Evolutionary conservation across 2,797 vertebrate species (phyloP).

Genomic region (Enteromius viviparus): DNA sequence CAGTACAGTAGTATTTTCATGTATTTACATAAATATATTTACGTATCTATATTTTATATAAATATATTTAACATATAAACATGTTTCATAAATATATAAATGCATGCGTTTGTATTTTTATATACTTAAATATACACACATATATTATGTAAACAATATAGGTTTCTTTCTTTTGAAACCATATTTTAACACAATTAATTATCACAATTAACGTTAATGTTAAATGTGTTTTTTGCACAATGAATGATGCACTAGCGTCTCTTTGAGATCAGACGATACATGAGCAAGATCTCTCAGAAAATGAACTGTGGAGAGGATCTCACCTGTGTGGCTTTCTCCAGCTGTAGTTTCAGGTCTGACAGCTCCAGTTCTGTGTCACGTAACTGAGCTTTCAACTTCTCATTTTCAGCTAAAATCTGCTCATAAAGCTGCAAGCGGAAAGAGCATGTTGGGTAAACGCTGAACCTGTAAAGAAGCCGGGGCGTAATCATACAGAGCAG

Average conservation of each 20-base stretch:
- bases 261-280: neutral
- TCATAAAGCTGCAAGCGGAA: slow-evolving; percentile 88
- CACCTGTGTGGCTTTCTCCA: slow-evolving; percentile 98
- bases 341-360: slow-evolving; percentile 92
- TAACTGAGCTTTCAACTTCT: slow-evolving; percentile 97
- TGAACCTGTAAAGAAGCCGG: neutral
- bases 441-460: slow-evolving; percentile 11
- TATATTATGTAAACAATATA: too few relatives aligned
- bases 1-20: too few relatives aligned
- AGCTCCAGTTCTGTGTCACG: slow-evolving; percentile 95
- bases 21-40: too few relatives aligned
- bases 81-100: too few relatives aligned
- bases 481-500: neutral
- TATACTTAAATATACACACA: too few relatives aligned
- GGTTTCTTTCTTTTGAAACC: too few relatives aligned
- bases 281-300: neutral
- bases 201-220: neutral
- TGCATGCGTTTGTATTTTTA: too few relatives aligned
- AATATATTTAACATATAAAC: too few relatives aligned
- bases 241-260: neutral
- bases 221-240: neutral
- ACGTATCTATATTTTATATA: too few relatives aligned
- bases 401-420: slow-evolving; percentile 96
- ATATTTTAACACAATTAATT: neutral
- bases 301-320: slow-evolving; percentile 47